Evolutionary conservation across 2,113 vertebrate species (phyloP), one percentile per base, ranked within the genome.

Genomic region (Dinomys branickii): DNA sequence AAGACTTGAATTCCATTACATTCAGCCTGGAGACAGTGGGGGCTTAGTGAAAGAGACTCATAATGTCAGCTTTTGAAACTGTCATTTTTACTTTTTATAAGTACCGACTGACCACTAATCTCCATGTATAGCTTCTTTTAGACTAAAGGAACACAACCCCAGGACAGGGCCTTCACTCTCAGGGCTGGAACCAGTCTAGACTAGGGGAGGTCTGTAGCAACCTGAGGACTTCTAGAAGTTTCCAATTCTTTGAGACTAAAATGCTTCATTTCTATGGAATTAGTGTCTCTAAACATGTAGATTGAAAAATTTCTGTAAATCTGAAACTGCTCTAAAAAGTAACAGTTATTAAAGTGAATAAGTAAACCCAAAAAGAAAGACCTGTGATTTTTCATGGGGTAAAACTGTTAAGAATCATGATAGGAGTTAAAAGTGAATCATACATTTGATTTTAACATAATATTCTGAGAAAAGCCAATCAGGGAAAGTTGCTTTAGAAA

Each of bases 1-100:
- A 97, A 96, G 94, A 58, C 94, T 97, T 97, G 96, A 95, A 97
- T 98, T 97, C 97, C 97, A 96, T 96, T 97, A 89, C 97, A 96
- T 97, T 97, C 75, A 82, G 92, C 88, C 82, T 84, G 67, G 82
- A 96, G 96, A 97, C 97, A 97, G 96, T 98, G 80, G 96, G 96
- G 95, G 94, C 97, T 97, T 96, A 97, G 97, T 96, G 80, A 94
- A 95, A 94, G 88, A 96, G 94, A 83, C 83, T 93, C 90, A 98
- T 94, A 97, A 97, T 97, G 95, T 96, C 83, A 94, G 96, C 97
- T 96, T 97, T 97, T 95, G 95, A 97, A 95, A 75, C 97, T 96
- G 91, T 97, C 97, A 92, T 95, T 97, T 97, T 95, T 82, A 89
- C 78, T 97, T 98, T 97, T 97, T 91, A 89, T 97, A 98, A 97